Percentiles rank a stretch among this genome's conserved stretches.
Conservation (phyloP, 2,113 vertebrate species). For the Natator depressus region DNA sequence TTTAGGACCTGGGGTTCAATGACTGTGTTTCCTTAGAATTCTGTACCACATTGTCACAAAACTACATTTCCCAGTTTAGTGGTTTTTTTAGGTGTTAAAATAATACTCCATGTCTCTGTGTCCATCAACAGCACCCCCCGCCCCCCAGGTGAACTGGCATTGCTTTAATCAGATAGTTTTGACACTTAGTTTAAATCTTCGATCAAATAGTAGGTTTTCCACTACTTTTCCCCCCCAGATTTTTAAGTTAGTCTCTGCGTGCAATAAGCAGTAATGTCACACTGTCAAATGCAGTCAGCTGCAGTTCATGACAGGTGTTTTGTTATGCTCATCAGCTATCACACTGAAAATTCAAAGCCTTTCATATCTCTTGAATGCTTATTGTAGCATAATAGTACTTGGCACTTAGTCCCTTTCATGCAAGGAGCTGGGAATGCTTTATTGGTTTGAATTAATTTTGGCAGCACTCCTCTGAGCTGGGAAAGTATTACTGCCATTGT, state of each 20-base stretch:
- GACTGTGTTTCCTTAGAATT: neutral
- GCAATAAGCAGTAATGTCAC: accelerated
- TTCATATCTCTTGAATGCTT: too few relatives aligned
- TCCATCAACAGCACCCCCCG: accelerated
- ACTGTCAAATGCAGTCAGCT: accelerated
- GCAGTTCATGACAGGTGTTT: accelerated
- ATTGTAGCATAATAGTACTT: neutral
- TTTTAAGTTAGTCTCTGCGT: neutral
- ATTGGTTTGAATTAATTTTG: neutral
- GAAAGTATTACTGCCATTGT: neutral
- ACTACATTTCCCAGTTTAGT: neutral
- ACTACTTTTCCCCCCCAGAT: accelerated
- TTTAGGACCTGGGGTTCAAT: neutral
- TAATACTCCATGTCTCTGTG: neutral
- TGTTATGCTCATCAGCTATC: accelerated
- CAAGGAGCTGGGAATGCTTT: neutral
- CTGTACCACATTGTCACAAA: neutral
- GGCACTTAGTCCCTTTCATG: neutral
- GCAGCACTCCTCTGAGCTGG: neutral
- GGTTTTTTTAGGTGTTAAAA: neutral
- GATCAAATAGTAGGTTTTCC: accelerated
- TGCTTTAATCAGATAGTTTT: neutral
- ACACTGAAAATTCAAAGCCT: neutral
- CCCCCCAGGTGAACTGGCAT: accelerated
- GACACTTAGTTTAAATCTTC: accelerated